phyloP scores from a whole-genome alignment of 2,797 vertebrate genomes.

The Macroramphosus scolopax region DNA sequence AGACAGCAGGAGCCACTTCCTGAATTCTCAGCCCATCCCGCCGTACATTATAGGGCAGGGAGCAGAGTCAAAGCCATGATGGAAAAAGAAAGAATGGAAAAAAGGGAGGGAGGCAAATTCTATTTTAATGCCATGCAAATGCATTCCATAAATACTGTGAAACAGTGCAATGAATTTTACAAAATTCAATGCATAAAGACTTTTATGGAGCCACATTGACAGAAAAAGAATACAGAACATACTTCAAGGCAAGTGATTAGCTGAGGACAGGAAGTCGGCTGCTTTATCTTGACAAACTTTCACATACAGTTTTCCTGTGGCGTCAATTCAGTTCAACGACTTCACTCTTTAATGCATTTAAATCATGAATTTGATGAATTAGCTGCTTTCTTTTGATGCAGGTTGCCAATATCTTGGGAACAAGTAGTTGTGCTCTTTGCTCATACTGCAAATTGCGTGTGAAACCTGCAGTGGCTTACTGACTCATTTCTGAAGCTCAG shows the following conservation, averaged over 20 bases:
- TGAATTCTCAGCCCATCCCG: constrained; percentile 66
- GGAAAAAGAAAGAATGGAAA: constrained; percentile 17
- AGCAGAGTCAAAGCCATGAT: constrained; percentile 18
- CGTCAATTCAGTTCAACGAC: background rate
- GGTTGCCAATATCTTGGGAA: background rate
- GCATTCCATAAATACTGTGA: background rate
- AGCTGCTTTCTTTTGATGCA: background rate
- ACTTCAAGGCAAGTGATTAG: background rate
- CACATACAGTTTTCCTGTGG: background rate
- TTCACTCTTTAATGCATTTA: background rate
- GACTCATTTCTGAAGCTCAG: background rate
- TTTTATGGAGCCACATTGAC: constrained; percentile 10
- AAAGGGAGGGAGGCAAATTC: background rate
- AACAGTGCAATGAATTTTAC: background rate
- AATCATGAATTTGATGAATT: background rate
- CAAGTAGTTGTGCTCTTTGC: background rate
- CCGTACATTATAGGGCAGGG: constrained; percentile 42
- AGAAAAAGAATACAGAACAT: background rate
- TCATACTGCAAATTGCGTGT: background rate
- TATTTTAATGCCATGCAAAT: constrained; percentile 14
- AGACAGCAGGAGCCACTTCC: constrained; percentile 73
- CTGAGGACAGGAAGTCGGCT: background rate
- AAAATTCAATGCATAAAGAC: background rate
- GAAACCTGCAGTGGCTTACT: background rate
- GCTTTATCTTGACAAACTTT: background rate